A percentile compares a stretch with the other conserved stretches of the same genome.
phyloP scores from a whole-genome alignment of 2,797 vertebrate genomes.

The Spinibarbus caldwelli region DNA sequence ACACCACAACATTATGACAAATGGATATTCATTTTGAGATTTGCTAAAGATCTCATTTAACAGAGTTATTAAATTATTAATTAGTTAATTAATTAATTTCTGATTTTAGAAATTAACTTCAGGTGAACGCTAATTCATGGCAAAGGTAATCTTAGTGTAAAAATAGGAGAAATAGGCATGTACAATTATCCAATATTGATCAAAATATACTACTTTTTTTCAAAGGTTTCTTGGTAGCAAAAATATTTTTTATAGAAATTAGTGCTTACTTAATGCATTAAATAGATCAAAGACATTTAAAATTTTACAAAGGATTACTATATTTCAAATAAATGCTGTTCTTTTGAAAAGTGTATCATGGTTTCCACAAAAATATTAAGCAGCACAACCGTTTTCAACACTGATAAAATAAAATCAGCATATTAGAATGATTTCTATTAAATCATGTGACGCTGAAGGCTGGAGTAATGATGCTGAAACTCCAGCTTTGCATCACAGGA shows the following conservation, averaged over 20 bases:
- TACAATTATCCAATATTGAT: no score
- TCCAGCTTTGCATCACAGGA: no score
- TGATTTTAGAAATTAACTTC: neutral
- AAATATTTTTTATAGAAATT: neutral
- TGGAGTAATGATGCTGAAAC: no score
- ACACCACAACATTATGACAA: neutral
- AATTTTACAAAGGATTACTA: neutral
- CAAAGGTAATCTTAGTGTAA: no score
- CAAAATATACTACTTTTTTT: neutral
- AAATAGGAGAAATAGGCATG: neutral
- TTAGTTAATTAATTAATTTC: neutral
- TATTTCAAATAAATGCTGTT: neutral
- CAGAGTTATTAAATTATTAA: neutral
- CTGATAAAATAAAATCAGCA: no score
- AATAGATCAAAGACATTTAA: neutral
- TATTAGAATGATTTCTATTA: no score
- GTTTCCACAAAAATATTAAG: neutral
- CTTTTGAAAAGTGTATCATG: neutral
- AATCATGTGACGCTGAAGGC: no score
- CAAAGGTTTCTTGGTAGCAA: neutral
- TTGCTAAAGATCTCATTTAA: neutral
- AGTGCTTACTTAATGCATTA: neutral
- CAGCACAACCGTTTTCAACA: neutral
- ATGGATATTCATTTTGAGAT: neutral
- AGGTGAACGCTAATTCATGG: no score